A percentile compares a stretch with the other conserved stretches of the same genome.
Evolutionary conservation across 2,113 vertebrate genomes (phyloP).

Genomic region (Ascaphus truei): DNA sequence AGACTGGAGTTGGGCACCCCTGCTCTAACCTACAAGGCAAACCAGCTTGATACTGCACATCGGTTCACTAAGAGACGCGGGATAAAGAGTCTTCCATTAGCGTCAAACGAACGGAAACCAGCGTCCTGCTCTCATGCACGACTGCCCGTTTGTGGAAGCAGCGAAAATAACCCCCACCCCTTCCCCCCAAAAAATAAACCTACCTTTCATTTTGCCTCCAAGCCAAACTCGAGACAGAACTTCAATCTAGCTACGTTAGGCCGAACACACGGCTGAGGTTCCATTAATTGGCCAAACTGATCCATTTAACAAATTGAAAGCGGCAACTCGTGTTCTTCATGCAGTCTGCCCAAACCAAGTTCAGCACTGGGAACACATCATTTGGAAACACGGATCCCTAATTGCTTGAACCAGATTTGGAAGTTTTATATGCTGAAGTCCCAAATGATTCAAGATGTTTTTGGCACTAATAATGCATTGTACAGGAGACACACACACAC

Average conservation of each 20-base stretch:
- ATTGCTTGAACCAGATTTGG: constrained; percentile 33
- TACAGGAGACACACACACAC: constrained; percentile 1
- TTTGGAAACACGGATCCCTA: constrained; percentile 26
- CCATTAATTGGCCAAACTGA: constrained; percentile 28
- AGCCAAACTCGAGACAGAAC: background rate
- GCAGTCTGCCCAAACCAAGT: background rate
- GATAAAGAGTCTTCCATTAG: too few relatives aligned
- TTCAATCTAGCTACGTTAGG: too few relatives aligned
- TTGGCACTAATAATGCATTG: constrained; percentile 29
- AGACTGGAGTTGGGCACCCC: too few relatives aligned
- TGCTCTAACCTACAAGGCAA: too few relatives aligned
- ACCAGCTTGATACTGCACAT: too few relatives aligned
- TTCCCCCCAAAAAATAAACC: too few relatives aligned
- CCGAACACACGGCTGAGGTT: constrained; percentile 10
- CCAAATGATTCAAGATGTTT: constrained; percentile 29
- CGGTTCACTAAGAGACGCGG: too few relatives aligned
- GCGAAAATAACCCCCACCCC: too few relatives aligned
- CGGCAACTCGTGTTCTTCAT: background rate
- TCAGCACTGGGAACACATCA: constrained; percentile 11
- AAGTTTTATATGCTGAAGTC: constrained; percentile 24
- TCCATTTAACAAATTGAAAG: constrained; percentile 29
- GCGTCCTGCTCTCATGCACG: too few relatives aligned
- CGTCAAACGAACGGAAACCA: too few relatives aligned
- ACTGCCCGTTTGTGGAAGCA: too few relatives aligned
- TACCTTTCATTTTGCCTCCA: constrained; percentile 5